Evolutionary conservation across 1,140 invertebrate genomes (phyloP).

Genomic region (Drosophila lacteicornis): DNA sequence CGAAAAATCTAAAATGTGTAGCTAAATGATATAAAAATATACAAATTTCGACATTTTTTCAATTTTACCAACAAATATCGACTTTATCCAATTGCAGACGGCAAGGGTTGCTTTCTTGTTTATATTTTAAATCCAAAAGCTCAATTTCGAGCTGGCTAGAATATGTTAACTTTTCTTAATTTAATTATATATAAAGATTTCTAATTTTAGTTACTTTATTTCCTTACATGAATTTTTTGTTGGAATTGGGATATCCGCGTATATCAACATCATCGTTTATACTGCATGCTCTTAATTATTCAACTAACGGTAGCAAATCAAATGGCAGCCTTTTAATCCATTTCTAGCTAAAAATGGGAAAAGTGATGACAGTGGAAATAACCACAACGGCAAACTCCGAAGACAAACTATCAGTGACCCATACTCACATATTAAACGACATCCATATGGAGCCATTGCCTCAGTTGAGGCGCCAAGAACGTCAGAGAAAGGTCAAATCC

Average conservation of each 20-base stretch:
- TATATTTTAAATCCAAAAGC: neutral
- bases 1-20: too few species aligned
- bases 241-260: slow-evolving; percentile 20
- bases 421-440: slow-evolving; percentile 73
- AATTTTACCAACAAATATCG: too few species aligned
- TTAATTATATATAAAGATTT: too few species aligned
- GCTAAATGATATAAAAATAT: too few species aligned
- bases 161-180: too few species aligned
- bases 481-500: slow-evolving; percentile 50
- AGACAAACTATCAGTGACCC: slow-evolving; percentile 80
- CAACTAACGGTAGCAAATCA: slow-evolving; percentile 64
- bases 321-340: slow-evolving; percentile 71
- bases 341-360: slow-evolving; percentile 74
- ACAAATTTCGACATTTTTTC: too few species aligned
- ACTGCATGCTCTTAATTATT: slow-evolving; percentile 33
- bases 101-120: neutral
- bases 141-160: neutral
- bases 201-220: slow-evolving; percentile 15
- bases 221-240: slow-evolving; percentile 34
- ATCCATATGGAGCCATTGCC: slow-evolving; percentile 31
- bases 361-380: slow-evolving; percentile 20
- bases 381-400: slow-evolving; percentile 65
- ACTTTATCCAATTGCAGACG: too few species aligned
- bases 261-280: slow-evolving; percentile 14
- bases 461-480: slow-evolving; percentile 45